Percentiles rank a stretch among this genome's conserved stretches.
These are phyloP conservation scores for Agapornis roseicollis DNA, from an alignment of 2,113 vertebrate genomes.

Conservation along the genomic window DNA sequence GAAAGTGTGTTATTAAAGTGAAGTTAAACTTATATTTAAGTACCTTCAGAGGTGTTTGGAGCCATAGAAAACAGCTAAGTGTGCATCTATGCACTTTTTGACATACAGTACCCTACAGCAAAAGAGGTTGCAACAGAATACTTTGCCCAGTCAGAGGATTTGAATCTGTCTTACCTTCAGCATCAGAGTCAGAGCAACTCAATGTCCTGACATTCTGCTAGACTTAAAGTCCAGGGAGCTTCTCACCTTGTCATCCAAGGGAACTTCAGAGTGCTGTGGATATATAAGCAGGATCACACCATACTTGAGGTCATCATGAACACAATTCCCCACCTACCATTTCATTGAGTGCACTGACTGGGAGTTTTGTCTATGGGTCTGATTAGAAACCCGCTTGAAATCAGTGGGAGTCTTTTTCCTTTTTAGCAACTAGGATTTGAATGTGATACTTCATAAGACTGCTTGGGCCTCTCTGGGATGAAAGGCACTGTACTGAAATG, in stretches of 20 bases:
- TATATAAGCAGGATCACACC: neutral
- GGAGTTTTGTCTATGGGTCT: neutral
- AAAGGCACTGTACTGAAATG: constrained; percentile 50
- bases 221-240: neutral
- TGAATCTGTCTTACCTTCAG: neutral
- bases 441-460: neutral
- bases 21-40: neutral
- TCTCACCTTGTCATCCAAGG: neutral
- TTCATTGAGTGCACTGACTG: neutral
- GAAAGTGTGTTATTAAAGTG: neutral
- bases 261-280: neutral
- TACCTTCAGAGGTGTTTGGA: neutral
- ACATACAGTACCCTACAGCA: neutral
- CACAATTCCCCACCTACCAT: neutral
- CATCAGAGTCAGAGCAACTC: neutral
- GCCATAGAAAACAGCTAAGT: neutral
- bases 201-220: neutral
- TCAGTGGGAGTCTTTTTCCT: neutral
- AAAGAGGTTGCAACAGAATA: neutral
- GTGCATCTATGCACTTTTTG: neutral
- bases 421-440: neutral
- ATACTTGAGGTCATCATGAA: neutral
- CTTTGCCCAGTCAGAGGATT: neutral
- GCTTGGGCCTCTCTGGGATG: neutral
- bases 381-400: neutral